Conservation (phyloP, 2,888 invertebrate genomes). For the Leptopilina syphax region DNA sequence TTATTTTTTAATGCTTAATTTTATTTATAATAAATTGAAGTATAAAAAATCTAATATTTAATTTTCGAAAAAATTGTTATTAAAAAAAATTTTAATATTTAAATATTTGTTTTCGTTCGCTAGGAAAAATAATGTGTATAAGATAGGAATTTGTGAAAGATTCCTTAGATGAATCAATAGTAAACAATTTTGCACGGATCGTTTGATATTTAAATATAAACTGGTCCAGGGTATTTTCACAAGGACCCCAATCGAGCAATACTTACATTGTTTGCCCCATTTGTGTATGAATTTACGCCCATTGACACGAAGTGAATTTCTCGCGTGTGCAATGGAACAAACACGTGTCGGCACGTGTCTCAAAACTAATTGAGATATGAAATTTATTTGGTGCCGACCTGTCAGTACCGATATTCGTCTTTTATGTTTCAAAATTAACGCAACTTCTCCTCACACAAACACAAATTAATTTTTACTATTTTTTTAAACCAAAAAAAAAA, state of each 20-base stretch:
- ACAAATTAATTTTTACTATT: no score
- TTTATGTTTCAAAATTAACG: conserved; percentile 34
- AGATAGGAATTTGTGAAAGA: no score
- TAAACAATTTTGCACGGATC: background rate
- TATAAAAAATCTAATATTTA: no score
- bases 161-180: background rate
- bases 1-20: no score
- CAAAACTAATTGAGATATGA: conserved; percentile 76
- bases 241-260: conserved; percentile 24
- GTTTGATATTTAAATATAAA: background rate
- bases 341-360: conserved; percentile 74
- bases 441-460: background rate
- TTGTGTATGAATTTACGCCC: conserved; percentile 69
- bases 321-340: conserved; percentile 61
- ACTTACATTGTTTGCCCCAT: conserved; percentile 61
- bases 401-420: conserved; percentile 66
- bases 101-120: no score
- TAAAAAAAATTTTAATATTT: no score
- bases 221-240: background rate
- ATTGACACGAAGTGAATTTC: conserved; percentile 46
- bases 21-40: no score
- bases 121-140: no score
- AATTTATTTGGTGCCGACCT: conserved; percentile 73
- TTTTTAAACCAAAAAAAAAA: no score
- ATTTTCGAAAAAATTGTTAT: no score